Base-by-base conservation (phyloP, 2,888 invertebrate species). In the Chirona hameri region DNA sequence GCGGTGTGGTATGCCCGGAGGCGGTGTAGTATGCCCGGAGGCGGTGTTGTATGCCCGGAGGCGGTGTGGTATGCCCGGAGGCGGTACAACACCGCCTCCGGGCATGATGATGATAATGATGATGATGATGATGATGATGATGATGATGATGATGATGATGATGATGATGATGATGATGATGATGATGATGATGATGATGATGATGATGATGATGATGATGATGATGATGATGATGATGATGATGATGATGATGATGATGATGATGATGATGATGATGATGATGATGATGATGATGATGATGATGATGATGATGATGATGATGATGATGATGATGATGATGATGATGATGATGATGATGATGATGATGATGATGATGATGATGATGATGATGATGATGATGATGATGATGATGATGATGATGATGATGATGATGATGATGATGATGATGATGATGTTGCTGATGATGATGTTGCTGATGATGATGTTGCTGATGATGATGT, bases 111-210 rank as follows among this genome's bases (percentile, higher is more conserved):
- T n/a, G n/a, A n/a, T n/a, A 65, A 65, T 65, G n/a, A 65, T 65
- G n/a, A 65, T 65, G n/a, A 65, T 65, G 65, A n/a, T 65, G n/a
- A 65, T n/a, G n/a, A 65, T 65, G n/a, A 65, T 65, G n/a, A 65
- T 65, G n/a, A 65, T 65, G n/a, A 65, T 65, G n/a, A 65, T 65
- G 65, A 65, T 65, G n/a, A 65, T 65, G n/a, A 65, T 65, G n/a
- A 65, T 65, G n/a, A 65, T 65, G n/a, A 65, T 65, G n/a, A 65
- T 65, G n/a, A 65, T 65, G n/a, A 65, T 65, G n/a, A 65, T 65
- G 65, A n/a, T 65, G 65, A n/a, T 65, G 65, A 65, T 65, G 65
- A 65, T 65, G 65, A 21, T 65, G 65, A 65, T 65, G 65, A 65
- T 65, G 65, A 65, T 65, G 65, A 65, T 65, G 65, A 65, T 65